A percentile compares a stretch with the other conserved stretches of the same genome.
phyloP scores from a whole-genome alignment of 1,140 invertebrate genomes.

The Coenobita brevimanus region DNA sequence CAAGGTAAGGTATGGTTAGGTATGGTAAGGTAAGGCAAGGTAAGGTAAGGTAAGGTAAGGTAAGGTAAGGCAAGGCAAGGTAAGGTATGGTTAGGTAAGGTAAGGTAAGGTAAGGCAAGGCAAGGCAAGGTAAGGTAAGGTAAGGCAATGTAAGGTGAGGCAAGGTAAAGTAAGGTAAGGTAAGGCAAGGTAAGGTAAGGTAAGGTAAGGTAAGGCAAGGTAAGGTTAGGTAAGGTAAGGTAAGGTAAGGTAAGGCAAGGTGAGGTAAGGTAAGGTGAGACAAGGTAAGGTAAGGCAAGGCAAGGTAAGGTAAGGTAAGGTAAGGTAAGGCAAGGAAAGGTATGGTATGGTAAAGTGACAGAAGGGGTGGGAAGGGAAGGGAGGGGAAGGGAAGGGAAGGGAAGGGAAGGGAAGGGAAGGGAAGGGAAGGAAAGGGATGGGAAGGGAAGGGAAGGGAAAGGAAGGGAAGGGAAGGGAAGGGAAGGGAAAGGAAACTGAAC shows the following conservation, averaged over 20 bases:
- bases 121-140: too few species aligned
- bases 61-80: neutral
- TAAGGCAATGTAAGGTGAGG: too few species aligned
- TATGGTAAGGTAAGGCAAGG: neutral
- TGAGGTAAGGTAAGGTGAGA: neutral
- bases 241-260: neutral
- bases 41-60: neutral
- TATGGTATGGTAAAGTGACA: neutral
- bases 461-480: too few species aligned
- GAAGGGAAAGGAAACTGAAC: too few species aligned
- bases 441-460: too few species aligned
- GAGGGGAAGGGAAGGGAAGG: neutral
- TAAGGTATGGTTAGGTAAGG: neutral
- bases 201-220: too few species aligned
- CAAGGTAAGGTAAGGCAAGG: neutral
- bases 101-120: neutral
- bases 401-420: conserved; percentile 2
- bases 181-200: too few species aligned
- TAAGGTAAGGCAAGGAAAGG: too few species aligned
- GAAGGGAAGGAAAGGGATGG: too few species aligned
- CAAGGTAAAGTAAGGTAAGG: too few species aligned
- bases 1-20: neutral
- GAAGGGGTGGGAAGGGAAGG: neutral
- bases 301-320: neutral
- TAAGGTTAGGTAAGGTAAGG: too few species aligned